Percentiles rank a stretch among this genome's conserved stretches.
These are phyloP conservation scores for Caenorhabditis imperialis DNA, from an alignment of 2,888 invertebrate species.

Conservation along the genomic window DNA sequence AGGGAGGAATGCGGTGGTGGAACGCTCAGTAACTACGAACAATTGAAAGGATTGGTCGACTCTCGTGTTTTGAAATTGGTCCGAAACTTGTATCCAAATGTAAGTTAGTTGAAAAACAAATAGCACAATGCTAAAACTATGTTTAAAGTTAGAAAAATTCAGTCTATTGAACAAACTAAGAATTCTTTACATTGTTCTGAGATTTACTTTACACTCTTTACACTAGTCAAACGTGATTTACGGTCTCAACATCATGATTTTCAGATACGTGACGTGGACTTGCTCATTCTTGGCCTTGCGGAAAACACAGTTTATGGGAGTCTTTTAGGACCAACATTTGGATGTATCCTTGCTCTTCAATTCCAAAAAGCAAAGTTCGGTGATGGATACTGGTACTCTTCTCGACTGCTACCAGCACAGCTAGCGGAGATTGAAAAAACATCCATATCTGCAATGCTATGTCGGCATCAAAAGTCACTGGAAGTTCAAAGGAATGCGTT, in stretches of 20 bases:
- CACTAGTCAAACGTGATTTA: too few relatives aligned
- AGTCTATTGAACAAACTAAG: too few relatives aligned
- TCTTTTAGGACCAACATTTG: conserved; percentile 74
- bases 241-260: background rate
- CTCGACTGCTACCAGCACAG: conserved; percentile 81
- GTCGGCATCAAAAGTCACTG: conserved; percentile 84
- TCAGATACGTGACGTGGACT: conserved; percentile 46
- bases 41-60: conserved; percentile 27
- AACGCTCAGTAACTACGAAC: conserved; percentile 24
- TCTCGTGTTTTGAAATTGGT: conserved; percentile 16
- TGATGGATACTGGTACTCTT: conserved; percentile 47
- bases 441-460: conserved; percentile 88
- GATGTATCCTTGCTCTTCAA: conserved; percentile 74
- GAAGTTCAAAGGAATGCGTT: conserved; percentile 88
- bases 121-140: too few relatives aligned
- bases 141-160: too few relatives aligned
- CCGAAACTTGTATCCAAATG: conserved; percentile 27
- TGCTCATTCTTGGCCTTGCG: conserved; percentile 68
- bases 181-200: too few relatives aligned
- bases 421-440: conserved; percentile 87
- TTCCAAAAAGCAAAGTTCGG: conserved; percentile 69
- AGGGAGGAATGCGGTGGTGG: conserved; percentile 60
- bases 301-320: conserved; percentile 74
- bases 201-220: too few relatives aligned
- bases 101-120: background rate